Base-by-base conservation (phyloP, 2,797 vertebrate genomes). In the Myioborus miniatus region DNA sequence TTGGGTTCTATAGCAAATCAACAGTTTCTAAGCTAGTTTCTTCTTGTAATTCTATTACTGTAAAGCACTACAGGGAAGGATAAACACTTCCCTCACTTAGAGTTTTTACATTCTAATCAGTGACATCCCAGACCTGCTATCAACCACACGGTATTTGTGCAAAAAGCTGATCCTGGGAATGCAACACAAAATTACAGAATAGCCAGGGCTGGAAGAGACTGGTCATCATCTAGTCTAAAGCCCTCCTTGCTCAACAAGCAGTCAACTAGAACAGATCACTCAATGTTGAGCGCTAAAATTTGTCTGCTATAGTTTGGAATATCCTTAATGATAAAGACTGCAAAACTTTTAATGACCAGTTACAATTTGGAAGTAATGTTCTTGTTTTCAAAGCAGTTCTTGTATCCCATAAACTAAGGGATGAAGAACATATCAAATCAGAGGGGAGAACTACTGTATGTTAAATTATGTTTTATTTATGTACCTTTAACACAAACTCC, bases 201-300 rank as follows among this genome's bases (percentile, higher is more conserved):
- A 80, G 16, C 32, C 70, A 60, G 27, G 9, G 20, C 22, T 82
- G 32, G 63, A 84, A 65, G 9, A 85, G 11, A 59, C 30, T 56
- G 26, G 24, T 50, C 30, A 47, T 32, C 18, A 64, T 5, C n/a
- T 50, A 50, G 19, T 37, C 50, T 47, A 82, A 49, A 84, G 41
- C 6, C 4, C 15, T 52, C 26, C 29, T 60, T 52, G 37, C 14
- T 52, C n/a, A 55, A 76, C 0, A 0, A 65, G 23, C 13, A 60
- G 32, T 29, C 44, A 81, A 4, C 17, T 18, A 68, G 16, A 83
- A 68, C 26, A 64, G 37, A 70, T 12, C 69, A 20, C 47, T 43
- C 46, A 71, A 65, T 37, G 26, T 20, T 59, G 26, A 59, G 36
- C 13, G 17, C 26, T 37, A 20, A 39, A 29, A 14, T 9, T 53